Evolutionary conservation across 92 coral and sea anemone species (phyloP), one percentile per base, ranked within the genome.

Genomic region (Actinernus sp.): DNA sequence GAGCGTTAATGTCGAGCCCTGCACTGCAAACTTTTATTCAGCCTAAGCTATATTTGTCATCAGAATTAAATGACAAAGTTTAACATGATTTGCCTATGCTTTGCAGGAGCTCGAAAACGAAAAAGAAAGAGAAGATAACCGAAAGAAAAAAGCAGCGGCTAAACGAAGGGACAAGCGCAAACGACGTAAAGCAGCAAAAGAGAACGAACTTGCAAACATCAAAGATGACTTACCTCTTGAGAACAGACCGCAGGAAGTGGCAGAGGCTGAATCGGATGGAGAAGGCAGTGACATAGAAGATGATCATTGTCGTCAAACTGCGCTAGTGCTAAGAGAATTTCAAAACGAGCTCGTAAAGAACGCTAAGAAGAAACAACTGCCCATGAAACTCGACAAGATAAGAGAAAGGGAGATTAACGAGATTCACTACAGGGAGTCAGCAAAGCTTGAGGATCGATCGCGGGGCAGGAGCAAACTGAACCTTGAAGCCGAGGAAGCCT

Each of bases 141-240:
- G 93, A 28, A 95, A 91, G 82, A 95, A 95, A 73, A 91, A 91
- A 71, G 97, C 91, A 26, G 99, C 99, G 6, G 99, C 97, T 1
- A 95, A 95, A 31, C 67, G 97, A 19, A 48, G 99, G 71, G 99
- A 95, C 76, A 95, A 95, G 46, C 80, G 97, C 8, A 81, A 87
- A 47, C 81, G 94, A 73, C 78, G 87, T 29, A 95, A 95, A 59
- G 97, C 93, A 20, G 97, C 97, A 0, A 87, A 72, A 51, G 99
- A 95, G 50, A 68, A 48, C 33, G 97, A 95, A 44, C 66, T 59
- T 26, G 80, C 65, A 8, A 64, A 55, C 61, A 51, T 63, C 3
- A 71, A 67, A 27, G 98, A 95, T 36, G 89, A 89, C 31, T 69
- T 82, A 20, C 99, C 99, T 0, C 78, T 87, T 3, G 99, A 95